These are phyloP conservation scores for Eulithis testata DNA, from an alignment of 2,888 invertebrate species.

Conservation along the genomic window DNA sequence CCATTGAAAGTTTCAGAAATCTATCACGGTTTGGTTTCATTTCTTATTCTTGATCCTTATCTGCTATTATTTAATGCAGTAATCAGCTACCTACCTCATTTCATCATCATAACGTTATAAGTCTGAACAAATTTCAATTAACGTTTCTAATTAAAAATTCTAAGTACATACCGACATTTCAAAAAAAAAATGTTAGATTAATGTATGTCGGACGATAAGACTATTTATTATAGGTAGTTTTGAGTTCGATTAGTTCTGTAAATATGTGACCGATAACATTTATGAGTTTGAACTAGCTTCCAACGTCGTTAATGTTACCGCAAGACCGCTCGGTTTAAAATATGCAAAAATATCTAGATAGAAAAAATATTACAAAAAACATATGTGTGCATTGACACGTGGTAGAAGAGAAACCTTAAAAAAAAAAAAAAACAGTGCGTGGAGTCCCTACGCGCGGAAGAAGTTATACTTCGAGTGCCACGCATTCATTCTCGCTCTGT, in stretches of 20 bases:
- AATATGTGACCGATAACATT: constrained; percentile 46
- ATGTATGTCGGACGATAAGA: constrained; percentile 77
- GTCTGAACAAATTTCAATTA: constrained; percentile 73
- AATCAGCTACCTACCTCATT: constrained; percentile 46
- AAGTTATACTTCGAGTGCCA: no score
- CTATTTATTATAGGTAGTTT: constrained; percentile 68
- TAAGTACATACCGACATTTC: constrained; percentile 46
- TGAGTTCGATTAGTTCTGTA: constrained; percentile 73
- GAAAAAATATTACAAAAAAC: no score
- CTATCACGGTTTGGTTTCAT: constrained; percentile 11
- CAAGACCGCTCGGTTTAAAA: no score
- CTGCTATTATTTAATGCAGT: constrained; percentile 41
- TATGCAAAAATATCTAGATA: no score
- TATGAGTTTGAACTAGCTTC: constrained; percentile 18
- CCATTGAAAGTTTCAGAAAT: constrained; percentile 6
- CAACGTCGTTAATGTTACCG: neutral
- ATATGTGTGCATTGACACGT: no score
- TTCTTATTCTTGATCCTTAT: constrained; percentile 27
- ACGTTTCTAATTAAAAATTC: constrained; percentile 78
- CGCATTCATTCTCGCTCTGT: no score
- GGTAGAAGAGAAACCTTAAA: no score
- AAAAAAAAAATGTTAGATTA: constrained; percentile 74
- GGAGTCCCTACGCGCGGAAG: no score
- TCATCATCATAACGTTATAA: constrained; percentile 54
- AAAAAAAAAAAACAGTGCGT: no score